phyloP scores from a whole-genome alignment of 1,140 invertebrate species.

The Harpegnathos saltator region DNA sequence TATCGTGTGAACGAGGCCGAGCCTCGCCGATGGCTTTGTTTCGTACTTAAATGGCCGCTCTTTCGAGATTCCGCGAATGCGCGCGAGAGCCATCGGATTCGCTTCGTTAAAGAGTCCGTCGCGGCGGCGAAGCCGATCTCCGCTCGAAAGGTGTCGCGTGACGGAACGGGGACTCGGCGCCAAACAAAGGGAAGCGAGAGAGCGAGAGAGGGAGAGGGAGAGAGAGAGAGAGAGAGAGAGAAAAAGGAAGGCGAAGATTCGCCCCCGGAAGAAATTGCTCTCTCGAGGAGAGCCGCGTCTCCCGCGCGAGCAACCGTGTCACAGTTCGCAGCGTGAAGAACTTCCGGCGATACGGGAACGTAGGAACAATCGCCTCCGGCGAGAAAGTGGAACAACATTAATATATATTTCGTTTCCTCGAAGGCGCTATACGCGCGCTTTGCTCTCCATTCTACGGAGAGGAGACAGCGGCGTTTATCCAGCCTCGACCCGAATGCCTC shows the following conservation, averaged over 20 bases:
- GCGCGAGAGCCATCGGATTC: neutral
- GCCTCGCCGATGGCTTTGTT: conserved; percentile 58
- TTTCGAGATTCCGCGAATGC: conserved; percentile 10
- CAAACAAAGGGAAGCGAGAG: neutral
- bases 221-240: neutral
- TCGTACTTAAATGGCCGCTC: conserved; percentile 22
- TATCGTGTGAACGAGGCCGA: conserved; percentile 69
- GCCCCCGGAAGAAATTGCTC: neutral
- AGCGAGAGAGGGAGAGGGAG: neutral
- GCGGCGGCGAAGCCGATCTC: neutral
- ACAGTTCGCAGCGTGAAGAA: neutral
- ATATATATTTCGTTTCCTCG: conserved; percentile 35
- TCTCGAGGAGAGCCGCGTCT: neutral
- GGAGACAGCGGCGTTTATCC: neutral
- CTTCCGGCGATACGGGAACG: conserved; percentile 17
- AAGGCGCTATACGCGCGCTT: neutral
- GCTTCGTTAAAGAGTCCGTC: neutral
- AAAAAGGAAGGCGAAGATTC: neutral
- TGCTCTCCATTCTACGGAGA: neutral
- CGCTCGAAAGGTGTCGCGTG: neutral
- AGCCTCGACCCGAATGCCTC: neutral
- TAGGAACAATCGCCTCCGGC: neutral
- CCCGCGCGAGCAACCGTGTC: too few relatives aligned
- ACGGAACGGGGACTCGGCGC: neutral
- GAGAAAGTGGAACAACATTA: conserved; percentile 19